A percentile compares a stretch with the other conserved stretches of the same genome.
phyloP scores from a whole-genome alignment of 2,888 invertebrate species.

The Mactromeris polynyma region DNA sequence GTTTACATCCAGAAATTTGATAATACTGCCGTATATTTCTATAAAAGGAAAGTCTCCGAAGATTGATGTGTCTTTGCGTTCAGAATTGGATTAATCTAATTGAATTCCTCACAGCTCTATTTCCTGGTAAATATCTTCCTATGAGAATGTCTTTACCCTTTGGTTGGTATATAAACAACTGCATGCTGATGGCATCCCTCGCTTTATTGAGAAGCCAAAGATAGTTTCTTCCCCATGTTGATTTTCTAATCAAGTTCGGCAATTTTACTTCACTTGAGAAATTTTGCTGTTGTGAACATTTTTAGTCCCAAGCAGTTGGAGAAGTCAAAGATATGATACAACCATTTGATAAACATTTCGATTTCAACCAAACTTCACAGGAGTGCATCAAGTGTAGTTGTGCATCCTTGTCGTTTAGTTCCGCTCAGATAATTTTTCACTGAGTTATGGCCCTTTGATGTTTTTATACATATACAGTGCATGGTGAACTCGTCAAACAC shows the following conservation, averaged over 20 bases:
- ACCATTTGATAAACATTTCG: too few relatives aligned
- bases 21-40: neutral
- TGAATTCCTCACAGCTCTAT: neutral
- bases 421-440: too few relatives aligned
- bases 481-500: too few relatives aligned
- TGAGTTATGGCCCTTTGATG: too few relatives aligned
- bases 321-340: too few relatives aligned
- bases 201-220: neutral
- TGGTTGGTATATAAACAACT: neutral
- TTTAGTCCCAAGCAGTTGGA: too few relatives aligned
- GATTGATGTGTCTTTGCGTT: neutral
- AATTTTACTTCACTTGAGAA: neutral
- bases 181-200: neutral
- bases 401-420: too few relatives aligned
- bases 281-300: neutral
- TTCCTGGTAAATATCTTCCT: neutral
- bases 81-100: neutral
- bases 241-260: neutral
- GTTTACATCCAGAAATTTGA: neutral
- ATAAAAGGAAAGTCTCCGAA: neutral
- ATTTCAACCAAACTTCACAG: too few relatives aligned
- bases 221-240: neutral
- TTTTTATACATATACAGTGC: too few relatives aligned
- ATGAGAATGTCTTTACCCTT: neutral
- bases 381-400: too few relatives aligned